phyloP scores from a whole-genome alignment of 2,797 vertebrate genomes.

The Oceanodroma leucorhoa region DNA sequence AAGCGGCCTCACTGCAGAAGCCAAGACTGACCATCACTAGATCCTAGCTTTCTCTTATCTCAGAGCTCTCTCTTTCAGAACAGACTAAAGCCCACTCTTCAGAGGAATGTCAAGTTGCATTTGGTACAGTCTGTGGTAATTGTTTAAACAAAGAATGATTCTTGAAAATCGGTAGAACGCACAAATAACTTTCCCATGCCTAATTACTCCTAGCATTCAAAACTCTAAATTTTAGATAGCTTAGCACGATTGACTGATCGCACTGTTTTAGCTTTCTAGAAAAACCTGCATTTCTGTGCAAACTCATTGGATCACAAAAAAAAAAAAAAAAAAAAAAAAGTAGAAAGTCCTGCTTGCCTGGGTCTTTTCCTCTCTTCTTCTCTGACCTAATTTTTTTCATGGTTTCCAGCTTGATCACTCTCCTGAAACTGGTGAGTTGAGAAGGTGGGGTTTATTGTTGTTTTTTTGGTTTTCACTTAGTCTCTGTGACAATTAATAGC shows the following conservation, averaged over 20 bases:
- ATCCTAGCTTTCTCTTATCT: background rate
- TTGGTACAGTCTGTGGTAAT: background rate
- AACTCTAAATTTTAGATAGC: background rate
- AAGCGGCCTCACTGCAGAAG: background rate
- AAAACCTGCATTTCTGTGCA: background rate
- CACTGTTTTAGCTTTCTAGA: background rate
- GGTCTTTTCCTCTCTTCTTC: background rate
- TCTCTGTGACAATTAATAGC: background rate
- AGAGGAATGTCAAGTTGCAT: background rate
- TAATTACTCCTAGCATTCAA: background rate
- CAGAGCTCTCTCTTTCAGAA: background rate
- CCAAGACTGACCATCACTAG: background rate
- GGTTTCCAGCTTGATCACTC: background rate
- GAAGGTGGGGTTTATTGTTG: background rate
- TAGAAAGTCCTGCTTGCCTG: background rate
- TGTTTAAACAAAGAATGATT: background rate
- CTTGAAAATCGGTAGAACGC: background rate
- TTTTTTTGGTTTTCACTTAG: background rate
- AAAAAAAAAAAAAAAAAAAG: background rate
- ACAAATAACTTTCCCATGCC: background rate
- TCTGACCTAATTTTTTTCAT: background rate
- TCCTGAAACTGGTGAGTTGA: background rate
- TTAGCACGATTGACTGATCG: background rate
- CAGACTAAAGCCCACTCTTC: background rate
- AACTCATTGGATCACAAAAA: background rate